Evolutionary conservation across 1,140 invertebrate species (phyloP), one percentile per base, ranked within the genome.

Genomic region (Trissolcus basalis): DNA sequence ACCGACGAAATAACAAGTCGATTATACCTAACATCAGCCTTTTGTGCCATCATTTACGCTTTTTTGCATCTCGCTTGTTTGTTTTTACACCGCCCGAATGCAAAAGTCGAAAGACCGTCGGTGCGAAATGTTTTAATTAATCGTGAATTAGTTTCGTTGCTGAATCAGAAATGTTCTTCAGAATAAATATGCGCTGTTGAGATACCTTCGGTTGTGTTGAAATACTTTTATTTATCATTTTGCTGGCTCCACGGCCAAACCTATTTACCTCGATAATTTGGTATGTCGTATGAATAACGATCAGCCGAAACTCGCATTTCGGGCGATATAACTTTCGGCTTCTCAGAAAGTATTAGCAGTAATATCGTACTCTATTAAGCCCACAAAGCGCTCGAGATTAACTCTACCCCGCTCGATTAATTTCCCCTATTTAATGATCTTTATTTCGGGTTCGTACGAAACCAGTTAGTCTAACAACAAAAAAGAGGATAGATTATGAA

Each of bases 271-370:
- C 19, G 19, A 27, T 27, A 27, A 27, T 27, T 27, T 6, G 19
- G 19, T 27, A 27, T 27, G 9, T 50, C 44, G 19, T 32, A 50
- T 68, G 49, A 53, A 59, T 39, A 59, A 68, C 41, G 36, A 59
- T 50, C 47, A 50, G 14, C 8, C 35, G 27, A 8, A 13, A 33
- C 13, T 49, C 11, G 7, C 19, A 13, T 58, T 51, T 59, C 48
- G 14, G n/a, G 8, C 54, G 48, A 14, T 51, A 43, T 36, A 51
- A 45, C 41, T 68, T 65, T 13, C n/a, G 13, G 16, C 9, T 68
- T 53, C 64, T 15, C 6, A 68, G 64, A 59, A 68, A 58, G 19
- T 51, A 59, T 68, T 68, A 58, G 27, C 36, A 44, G 47, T 58
- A 44, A 68, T 68, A 61, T 51, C 27, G 27, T 44, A 15, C 4